Evolutionary conservation across 1,140 invertebrate species (phyloP), one percentile per base, ranked within the genome.

Genomic region (Ridgeia piscesae): DNA sequence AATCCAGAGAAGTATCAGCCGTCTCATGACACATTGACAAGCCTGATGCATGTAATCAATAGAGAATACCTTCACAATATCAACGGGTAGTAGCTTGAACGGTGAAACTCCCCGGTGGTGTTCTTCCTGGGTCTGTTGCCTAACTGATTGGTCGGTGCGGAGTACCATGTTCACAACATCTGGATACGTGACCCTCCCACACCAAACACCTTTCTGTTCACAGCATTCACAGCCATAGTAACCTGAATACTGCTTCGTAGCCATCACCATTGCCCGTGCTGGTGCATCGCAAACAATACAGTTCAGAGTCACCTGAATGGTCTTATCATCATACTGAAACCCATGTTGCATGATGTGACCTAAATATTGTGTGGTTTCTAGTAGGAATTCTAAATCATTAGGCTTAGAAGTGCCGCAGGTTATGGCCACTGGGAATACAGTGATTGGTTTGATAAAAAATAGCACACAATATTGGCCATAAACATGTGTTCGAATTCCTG

Each of bases 21-120:
- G 95, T 88, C 93, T 93, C 4, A 93, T 93, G 11, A 95, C 94
- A 9, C 95, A 95, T 90, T 95, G 92, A 91, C 94, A 95, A 77
- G 94, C 91, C 88, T 94, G 77, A 92, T 96, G 95, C 95, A 95
- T 95, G 91, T 94, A 94, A 92, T 96, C 94, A 33, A 95, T 35
- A 8, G 94, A 93, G 91, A 95, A 93, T 58, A 94, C 33, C 6
- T 92, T 88, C 33, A 95, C 92, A 92, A 95, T 92, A 91, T 94
- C 93, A 50, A 95, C 88, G 77, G 88, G 34, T 31, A 94, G 21
- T 17, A 93, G 27, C 89, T n/a, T 50, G 17, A 92, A 91, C 31
- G 93, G 92, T 48, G 92, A 89, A 31, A 31, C 1, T 17, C 77
- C 91, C 6, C 77, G 33, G 92, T 94, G 94, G 92, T 94, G 93